Percentiles rank a stretch among this genome's conserved stretches.
These are phyloP conservation scores for Paedocypris sp. DNA, from an alignment of 2,113 vertebrate species.

Conservation along the genomic window DNA sequence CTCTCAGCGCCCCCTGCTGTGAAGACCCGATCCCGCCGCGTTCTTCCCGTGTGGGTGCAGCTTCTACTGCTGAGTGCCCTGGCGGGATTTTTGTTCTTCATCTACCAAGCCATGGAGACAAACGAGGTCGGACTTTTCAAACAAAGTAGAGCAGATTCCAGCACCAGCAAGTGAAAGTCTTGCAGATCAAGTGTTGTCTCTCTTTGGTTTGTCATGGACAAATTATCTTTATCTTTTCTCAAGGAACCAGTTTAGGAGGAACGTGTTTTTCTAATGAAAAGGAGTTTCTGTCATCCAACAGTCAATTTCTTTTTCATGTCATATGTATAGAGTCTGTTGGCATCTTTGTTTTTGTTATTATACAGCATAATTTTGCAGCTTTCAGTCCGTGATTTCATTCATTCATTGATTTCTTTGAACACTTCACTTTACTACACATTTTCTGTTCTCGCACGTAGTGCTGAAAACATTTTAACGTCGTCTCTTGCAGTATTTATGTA, in stretches of 20 bases:
- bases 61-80: constrained; percentile 68
- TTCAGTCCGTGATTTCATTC: not conserved
- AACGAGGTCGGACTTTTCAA: constrained; percentile 72
- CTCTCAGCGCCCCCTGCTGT: constrained; percentile 26
- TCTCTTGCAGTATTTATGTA: constrained; percentile 7
- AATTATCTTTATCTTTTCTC: not conserved
- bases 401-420: too few species aligned
- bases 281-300: not conserved
- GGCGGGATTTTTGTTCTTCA: constrained; percentile 69
- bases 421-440: too few species aligned
- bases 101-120: constrained; percentile 93
- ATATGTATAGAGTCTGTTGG: not conserved
- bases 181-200: not conserved
- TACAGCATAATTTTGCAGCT: not conserved
- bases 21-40: constrained; percentile 33
- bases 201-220: too few species aligned
- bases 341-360: not conserved
- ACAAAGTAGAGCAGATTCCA: not conserved
- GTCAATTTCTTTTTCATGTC: not conserved
- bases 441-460: too few species aligned
- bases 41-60: constrained; percentile 78
- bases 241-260: constrained; percentile 1
- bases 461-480: not conserved
- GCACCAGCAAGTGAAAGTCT: constrained; percentile 28
- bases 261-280: too few species aligned